phyloP scores from a whole-genome alignment of 2,888 invertebrate genomes.

The Drosophila testacea region DNA sequence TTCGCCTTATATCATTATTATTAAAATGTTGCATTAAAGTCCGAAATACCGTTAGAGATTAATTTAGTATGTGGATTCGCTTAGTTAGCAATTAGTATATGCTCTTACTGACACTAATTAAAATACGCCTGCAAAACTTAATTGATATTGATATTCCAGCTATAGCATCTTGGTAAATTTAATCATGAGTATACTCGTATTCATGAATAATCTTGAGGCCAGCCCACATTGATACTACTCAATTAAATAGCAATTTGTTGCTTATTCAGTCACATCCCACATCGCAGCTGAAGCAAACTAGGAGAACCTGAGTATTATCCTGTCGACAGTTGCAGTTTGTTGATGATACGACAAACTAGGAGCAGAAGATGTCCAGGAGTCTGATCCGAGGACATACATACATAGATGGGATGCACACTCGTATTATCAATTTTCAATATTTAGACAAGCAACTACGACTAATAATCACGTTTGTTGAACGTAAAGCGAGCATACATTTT shows the following conservation, averaged over 20 bases:
- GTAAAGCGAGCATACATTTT: slow-evolving; percentile 65
- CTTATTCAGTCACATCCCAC: slow-evolving; percentile 35
- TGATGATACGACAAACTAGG: slow-evolving; percentile 26
- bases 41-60: not conserved
- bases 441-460: slow-evolving; percentile 69
- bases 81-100: not conserved
- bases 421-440: slow-evolving; percentile 76
- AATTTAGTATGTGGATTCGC: not conserved
- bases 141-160: slow-evolving; percentile 24
- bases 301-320: slow-evolving; percentile 27
- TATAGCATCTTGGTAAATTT: slow-evolving; percentile 9
- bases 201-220: slow-evolving; percentile 3
- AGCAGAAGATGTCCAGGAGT: not conserved
- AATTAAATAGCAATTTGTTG: slow-evolving; percentile 57
- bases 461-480: slow-evolving; percentile 73
- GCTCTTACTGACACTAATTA: not conserved
- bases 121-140: not conserved
- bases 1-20: too few species aligned
- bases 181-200: not conserved
- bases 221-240: slow-evolving; percentile 24
- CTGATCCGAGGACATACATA: slow-evolving; percentile 8
- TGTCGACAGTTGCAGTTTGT: slow-evolving; percentile 27
- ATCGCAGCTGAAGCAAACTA: slow-evolving; percentile 29
- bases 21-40: not conserved
- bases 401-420: slow-evolving; percentile 16